Evolutionary conservation across 2,888 invertebrate genomes (phyloP), one percentile per base, ranked within the genome.

Genomic region (Dorcus parallelipipedus): DNA sequence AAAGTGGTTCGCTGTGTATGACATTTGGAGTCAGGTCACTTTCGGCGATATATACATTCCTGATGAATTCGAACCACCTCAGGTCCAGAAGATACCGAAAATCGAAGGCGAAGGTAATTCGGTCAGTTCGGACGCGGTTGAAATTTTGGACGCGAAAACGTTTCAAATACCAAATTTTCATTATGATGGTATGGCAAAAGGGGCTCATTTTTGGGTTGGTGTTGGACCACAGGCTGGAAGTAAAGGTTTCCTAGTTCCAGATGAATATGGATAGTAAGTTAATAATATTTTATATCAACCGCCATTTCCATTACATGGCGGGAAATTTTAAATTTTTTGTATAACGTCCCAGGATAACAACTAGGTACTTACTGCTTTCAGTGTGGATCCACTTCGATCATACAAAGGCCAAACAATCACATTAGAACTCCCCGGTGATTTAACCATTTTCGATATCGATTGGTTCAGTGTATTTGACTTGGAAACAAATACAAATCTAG

Each of bases 241-340:
- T 47, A 88, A 89, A 69, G 95, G 95, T 1, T 81, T 80, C 65
- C 90, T 88, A 79, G 87, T 95, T 62, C 93, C 95, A 0, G 93
- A 95, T 77, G 95, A 95, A 78, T 85, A 89, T 69, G 95, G 95
- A 82, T 95, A 94, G 94, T 95, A 79, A 89, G 93, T 86, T 50
- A 40, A 50, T 14, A 7, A 14, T 14, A 14, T 14, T 14, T 14
- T 14, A 14, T 14, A 14, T 14, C 14, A 14, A 14, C 14, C 14
- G 14, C 14, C 14, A 14, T 14, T 14, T 14, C 14, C 14, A 14
- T 14, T 14, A 14, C 14, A 14, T 14, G 14, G 14, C 14, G 14
- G 14, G 7, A 33, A 33, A 7, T 6, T 33, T 33, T 5, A 33
- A 6, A 4, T 33, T 33, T 6, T 33, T 5, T 33, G 26, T 33